Percentiles rank a stretch among this genome's conserved stretches.
phyloP scores from a whole-genome alignment of 2,113 vertebrate species.

The Nycticorax nycticorax region DNA sequence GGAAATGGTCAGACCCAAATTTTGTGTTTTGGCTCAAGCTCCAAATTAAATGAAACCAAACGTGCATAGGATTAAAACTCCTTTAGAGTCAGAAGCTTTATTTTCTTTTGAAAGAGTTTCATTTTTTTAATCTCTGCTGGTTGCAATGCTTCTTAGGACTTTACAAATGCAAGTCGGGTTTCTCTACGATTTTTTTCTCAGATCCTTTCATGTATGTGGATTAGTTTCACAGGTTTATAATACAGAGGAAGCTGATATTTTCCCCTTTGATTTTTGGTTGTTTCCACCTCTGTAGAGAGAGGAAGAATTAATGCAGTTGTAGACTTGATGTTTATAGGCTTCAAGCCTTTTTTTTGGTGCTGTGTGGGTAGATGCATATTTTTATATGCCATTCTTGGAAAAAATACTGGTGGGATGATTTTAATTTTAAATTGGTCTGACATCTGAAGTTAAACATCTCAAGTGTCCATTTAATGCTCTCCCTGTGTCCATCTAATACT shows the following conservation, averaged over 20 bases:
- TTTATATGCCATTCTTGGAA: neutral
- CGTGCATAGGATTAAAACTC: constrained; percentile 3
- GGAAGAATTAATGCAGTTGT: neutral
- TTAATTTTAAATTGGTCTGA: neutral
- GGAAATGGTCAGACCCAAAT: constrained; percentile 38
- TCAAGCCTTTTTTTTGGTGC: neutral
- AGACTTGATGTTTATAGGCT: neutral
- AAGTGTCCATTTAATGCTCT: neutral
- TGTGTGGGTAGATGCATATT: neutral
- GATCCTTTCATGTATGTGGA: neutral
- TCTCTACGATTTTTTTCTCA: neutral
- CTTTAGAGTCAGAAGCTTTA: neutral
- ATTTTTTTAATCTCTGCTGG: neutral
- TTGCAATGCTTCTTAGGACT: neutral
- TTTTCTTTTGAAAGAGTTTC: neutral
- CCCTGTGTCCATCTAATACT: neutral
- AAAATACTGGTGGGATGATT: neutral
- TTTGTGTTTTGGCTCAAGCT: constrained; percentile 48
- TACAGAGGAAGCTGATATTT: neutral
- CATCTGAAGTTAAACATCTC: neutral
- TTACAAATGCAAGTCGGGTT: neutral
- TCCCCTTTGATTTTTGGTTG: neutral
- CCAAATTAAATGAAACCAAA: constrained; percentile 18
- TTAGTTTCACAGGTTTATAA: neutral
- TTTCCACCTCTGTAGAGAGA: neutral